These are phyloP conservation scores for Arctia plantaginis DNA, from an alignment of 2,888 invertebrate species.

Conservation along the genomic window DNA sequence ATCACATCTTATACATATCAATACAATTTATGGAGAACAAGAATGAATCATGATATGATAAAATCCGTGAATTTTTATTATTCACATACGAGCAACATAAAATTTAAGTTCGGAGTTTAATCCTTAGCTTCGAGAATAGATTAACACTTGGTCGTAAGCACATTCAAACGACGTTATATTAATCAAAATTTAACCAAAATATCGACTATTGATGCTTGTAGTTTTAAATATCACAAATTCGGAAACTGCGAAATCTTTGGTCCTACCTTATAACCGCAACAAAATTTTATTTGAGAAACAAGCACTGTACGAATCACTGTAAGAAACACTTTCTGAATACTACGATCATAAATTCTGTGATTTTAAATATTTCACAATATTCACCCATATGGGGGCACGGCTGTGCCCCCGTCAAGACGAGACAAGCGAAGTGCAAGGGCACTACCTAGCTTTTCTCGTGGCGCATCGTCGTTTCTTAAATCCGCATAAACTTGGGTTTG, in stretches of 20 bases:
- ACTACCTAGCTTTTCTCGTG: no score
- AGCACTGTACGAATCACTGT: no score
- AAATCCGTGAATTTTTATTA: conserved; percentile 23
- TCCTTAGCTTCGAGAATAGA: background rate
- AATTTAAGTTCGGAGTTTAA: background rate
- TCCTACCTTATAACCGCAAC: background rate
- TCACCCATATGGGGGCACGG: background rate
- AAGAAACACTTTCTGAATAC: no score
- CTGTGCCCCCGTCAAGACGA: no score
- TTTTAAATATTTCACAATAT: no score
- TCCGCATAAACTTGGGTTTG: no score
- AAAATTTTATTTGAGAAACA: no score
- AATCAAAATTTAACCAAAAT: background rate
- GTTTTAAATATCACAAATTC: background rate
- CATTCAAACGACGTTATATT: background rate
- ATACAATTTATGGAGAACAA: background rate
- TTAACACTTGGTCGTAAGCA: background rate
- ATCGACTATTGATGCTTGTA: background rate
- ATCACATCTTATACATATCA: background rate
- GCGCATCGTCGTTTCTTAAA: no score
- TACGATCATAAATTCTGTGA: no score
- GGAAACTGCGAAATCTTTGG: background rate
- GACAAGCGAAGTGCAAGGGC: no score
- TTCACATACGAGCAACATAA: conserved; percentile 5
- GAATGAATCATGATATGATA: background rate